Base-by-base conservation (phyloP, 2,113 vertebrate genomes). In the Elachura formosa region DNA sequence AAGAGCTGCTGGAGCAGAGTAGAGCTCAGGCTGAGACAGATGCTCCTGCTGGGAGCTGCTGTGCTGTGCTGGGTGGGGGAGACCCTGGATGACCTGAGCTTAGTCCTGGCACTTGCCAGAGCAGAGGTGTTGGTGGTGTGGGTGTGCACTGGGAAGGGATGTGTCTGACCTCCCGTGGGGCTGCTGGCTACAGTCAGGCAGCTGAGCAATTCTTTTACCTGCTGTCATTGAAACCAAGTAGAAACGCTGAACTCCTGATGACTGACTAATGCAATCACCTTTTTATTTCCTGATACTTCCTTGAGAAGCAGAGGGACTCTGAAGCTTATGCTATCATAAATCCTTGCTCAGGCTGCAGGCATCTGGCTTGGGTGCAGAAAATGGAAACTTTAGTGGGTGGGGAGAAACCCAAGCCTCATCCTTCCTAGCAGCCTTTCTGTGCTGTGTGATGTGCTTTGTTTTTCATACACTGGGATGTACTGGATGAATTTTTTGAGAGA, bases 181-280 rank as follows among this genome's bases (percentile, higher is more conserved):
- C 78, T 1, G 10, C 90, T 48, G 88, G 15, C 69, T 73, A 89
- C 49, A 31, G 29, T 52, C 73, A 72, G 87, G 74, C 89, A 76
- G 91, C 81, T 34, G 12, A 84, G 77, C 62, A 49, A 26, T 91
- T 59, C 40, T 71, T 61, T 78, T 76, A 91, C 91, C 87, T 89
- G 63, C 89, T 85, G 84, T 80, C 67, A 86, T 24, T 76, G 96
- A 95, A 93, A 67, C 93, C 82, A 82, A 91, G 89, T 93, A 94
- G 89, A 95, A 94, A 79, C 87, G 34, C 81, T 74, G 78, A 85
- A 52, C 89, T 91, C 72, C 81, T 71, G 41, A 52, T 84, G 84
- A 58, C 89, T 94, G 89, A 87, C 94, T 95, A 95, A 95, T 96
- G 94, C 89, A 95, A 91, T 91, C 95, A 89, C 67, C 78, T 87